Evolutionary conservation across 2,797 vertebrate genomes (phyloP), one percentile per base, ranked within the genome.

Genomic region (Gymnothorax reevesii): DNA sequence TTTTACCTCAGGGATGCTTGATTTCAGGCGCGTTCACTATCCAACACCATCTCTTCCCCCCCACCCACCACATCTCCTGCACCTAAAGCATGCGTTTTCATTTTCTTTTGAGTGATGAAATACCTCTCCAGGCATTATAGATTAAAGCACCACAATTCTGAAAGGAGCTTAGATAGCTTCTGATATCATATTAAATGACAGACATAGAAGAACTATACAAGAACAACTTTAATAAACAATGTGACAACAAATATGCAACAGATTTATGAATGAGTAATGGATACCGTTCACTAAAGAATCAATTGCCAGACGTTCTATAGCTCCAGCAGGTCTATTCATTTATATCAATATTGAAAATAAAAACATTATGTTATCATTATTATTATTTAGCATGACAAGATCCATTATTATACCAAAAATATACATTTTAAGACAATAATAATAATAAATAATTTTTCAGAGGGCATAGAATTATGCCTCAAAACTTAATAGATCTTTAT

Each of bases 31-130:
- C 25, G 85, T 55, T 86, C 84, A 86, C 85, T 85, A 7, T 86
- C 90, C 85, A 42, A 42, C 33, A 42, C 33, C 33, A 42, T 42
- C 33, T n/a, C n/a, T n/a, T n/a, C n/a, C n/a, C 1, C 33, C 33
- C 33, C 33, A 1, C 33, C 33, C 33, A 42, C 33, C 33, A 42
- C 33, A 87, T 60, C 89, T 75, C 88, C 86, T 86, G 62, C 1
- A 49, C 88, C 80, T 75, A 59, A 73, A 62, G 87, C 12, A 33
- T 87, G 88, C 22, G 52, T 80, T 20, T 33, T 55, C 62, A 90
- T 88, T 95, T 95, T 94, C 94, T 87, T 94, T 91, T 87, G 88
- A 83, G 87, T 94, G 94, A 95, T 90, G 93, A 94, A 94, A 95
- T 79, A 66, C 86, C 92, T 92, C 92, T 87, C 73, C 87, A 88